Conservation (phyloP, 1,140 invertebrate genomes). For the Bombus superbus region DNA sequence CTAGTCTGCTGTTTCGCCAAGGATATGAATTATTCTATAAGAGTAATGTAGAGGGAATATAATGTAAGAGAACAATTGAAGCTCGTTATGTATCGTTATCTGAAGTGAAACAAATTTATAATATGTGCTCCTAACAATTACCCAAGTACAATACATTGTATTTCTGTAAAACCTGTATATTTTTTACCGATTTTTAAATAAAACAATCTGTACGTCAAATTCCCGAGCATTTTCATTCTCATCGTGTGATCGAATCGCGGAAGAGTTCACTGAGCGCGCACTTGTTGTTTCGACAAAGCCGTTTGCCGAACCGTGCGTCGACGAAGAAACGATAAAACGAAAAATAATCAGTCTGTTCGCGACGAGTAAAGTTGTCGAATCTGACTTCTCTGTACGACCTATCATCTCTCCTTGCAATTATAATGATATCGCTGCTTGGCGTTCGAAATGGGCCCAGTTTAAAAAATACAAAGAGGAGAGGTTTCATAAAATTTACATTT, state of each 20-base stretch:
- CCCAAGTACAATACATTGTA: background rate
- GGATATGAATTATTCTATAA: background rate
- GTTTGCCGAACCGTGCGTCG: too few species aligned
- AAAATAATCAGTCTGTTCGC: too few species aligned
- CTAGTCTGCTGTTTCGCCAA: constrained; percentile 22
- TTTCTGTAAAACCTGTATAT: constrained; percentile 15
- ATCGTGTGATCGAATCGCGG: too few species aligned
- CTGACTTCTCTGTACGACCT: too few species aligned
- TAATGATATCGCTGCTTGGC: background rate
- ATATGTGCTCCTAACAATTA: constrained; percentile 1
- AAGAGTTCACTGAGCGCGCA: too few species aligned
- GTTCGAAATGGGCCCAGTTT: too few species aligned
- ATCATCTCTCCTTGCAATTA: too few species aligned
- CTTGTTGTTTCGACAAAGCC: too few species aligned
- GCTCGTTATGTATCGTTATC: background rate
- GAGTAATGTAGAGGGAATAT: background rate
- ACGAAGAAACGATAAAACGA: too few species aligned
- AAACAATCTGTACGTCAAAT: background rate
- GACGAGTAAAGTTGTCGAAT: too few species aligned
- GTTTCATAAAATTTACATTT: too few species aligned
- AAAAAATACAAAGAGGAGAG: too few species aligned
- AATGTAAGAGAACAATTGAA: background rate
- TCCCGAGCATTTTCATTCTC: background rate
- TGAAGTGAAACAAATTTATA: constrained; percentile 24
- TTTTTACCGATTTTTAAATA: constrained; percentile 15